phyloP scores from a whole-genome alignment of 2,113 vertebrate species.

The Rhynchopsitta pachyrhyncha region DNA sequence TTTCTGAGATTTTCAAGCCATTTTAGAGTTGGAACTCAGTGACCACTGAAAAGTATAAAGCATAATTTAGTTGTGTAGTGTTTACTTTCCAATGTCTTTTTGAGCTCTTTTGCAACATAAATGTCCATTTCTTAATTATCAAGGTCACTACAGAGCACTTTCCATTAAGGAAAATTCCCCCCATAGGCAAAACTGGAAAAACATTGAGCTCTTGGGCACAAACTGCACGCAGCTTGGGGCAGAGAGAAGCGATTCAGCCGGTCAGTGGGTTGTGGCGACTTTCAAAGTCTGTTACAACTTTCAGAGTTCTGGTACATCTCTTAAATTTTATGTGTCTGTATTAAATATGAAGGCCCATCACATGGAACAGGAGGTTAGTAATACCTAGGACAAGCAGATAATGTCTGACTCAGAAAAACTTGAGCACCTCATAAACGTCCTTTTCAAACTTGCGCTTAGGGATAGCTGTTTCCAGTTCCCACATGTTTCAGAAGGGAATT shows the following conservation, averaged over 20 bases:
- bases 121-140: neutral
- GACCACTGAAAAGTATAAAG: neutral
- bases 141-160: neutral
- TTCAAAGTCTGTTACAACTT: neutral
- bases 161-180: neutral
- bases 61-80: neutral
- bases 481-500: accelerated
- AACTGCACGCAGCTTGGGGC: neutral
- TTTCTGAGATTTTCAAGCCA: neutral
- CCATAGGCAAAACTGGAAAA: neutral
- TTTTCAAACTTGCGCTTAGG: neutral
- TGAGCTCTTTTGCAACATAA: neutral
- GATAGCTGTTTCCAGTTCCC: neutral
- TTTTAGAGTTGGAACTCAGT: neutral
- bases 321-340: neutral
- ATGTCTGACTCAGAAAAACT: neutral
- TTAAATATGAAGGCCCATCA: neutral
- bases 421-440: accelerated
- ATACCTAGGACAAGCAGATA: neutral
- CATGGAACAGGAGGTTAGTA: neutral
- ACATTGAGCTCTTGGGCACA: neutral
- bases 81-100: neutral
- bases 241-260: neutral
- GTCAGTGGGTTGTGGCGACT: neutral
- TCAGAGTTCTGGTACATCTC: neutral